Conservation (phyloP, 2,797 vertebrate species). For the Percopsis omiscomaycus region DNA sequence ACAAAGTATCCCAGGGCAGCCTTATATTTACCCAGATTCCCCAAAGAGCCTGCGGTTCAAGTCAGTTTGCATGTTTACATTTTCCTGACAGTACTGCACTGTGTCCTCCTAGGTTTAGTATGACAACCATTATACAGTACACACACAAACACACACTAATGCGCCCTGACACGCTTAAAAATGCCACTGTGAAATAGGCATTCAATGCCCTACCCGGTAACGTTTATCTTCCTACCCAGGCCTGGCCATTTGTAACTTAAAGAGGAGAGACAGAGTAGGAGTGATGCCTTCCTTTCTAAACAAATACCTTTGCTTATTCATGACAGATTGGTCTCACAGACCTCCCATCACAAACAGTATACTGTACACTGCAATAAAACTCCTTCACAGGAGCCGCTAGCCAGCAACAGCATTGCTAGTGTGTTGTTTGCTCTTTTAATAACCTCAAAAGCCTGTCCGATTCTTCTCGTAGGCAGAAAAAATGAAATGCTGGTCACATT, state of each 20-base stretch:
- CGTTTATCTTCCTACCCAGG: slow-evolving; percentile 41
- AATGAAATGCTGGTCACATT: slow-evolving; percentile 31
- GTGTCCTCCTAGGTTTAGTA: slow-evolving; percentile 19
- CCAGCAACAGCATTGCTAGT: background rate
- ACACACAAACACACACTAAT: slow-evolving; percentile 29
- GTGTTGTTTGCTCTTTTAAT: slow-evolving; percentile 5
- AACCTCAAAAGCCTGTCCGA: background rate
- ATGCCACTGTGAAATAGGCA: slow-evolving; percentile 32
- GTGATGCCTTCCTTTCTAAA: slow-evolving; percentile 25
- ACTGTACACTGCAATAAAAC: slow-evolving; percentile 18
- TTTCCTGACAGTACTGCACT: slow-evolving; percentile 17
- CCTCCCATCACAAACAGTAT: slow-evolving; percentile 11
- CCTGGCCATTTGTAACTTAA: slow-evolving; percentile 43
- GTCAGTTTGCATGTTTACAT: slow-evolving; percentile 27
- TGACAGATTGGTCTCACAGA: slow-evolving; percentile 32
- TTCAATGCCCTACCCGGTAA: slow-evolving; percentile 23
- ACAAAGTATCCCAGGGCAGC: slow-evolving; percentile 4
- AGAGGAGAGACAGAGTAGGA: slow-evolving; percentile 15
- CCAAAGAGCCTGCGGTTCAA: slow-evolving; percentile 13
- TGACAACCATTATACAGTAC: slow-evolving; percentile 33
- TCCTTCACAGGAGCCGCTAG: background rate
- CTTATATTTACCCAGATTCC: slow-evolving; percentile 23
- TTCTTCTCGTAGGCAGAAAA: slow-evolving; percentile 17
- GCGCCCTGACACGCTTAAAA: background rate
- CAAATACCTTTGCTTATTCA: slow-evolving; percentile 30